Conservation (phyloP, 2,888 invertebrate genomes). For the Eremobia ochroleuca region DNA sequence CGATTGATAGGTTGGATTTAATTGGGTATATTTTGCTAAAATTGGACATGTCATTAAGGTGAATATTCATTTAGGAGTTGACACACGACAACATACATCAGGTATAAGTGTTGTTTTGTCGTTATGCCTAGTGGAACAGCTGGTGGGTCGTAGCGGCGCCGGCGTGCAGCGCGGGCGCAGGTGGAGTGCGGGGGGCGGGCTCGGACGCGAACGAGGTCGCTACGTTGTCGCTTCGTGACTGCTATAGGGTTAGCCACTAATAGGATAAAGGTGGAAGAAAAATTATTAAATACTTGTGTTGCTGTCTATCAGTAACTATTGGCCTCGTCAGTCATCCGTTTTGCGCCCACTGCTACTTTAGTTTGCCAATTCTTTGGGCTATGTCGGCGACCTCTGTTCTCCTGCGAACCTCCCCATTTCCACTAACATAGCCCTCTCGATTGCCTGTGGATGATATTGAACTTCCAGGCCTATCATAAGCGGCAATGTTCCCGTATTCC, state of each 20-base stretch:
- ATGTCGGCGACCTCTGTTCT: not conserved
- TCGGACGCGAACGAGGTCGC: constrained; percentile 62
- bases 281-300: not conserved
- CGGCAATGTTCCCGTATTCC: not conserved
- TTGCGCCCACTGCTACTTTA: not conserved
- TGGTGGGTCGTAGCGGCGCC: constrained; percentile 31
- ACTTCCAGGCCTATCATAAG: not conserved
- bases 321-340: not conserved
- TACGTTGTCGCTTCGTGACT: constrained; percentile 63
- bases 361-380: not conserved
- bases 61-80: not conserved
- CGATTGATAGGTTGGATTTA: not conserved
- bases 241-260: constrained; percentile 54
- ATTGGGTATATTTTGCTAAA: not conserved
- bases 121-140: constrained; percentile 54
- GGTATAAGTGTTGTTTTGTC: constrained; percentile 39
- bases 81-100: constrained; percentile 27
- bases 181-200: constrained; percentile 38
- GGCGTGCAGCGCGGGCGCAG: constrained; percentile 13
- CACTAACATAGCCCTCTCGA: not conserved
- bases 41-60: not conserved
- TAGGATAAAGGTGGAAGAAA: not conserved
- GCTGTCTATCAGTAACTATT: not conserved
- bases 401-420: not conserved
- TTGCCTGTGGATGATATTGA: not conserved